Evolutionary conservation across 1,140 invertebrate genomes (phyloP), one percentile per base, ranked within the genome.

Genomic region (Bombus superbus): DNA sequence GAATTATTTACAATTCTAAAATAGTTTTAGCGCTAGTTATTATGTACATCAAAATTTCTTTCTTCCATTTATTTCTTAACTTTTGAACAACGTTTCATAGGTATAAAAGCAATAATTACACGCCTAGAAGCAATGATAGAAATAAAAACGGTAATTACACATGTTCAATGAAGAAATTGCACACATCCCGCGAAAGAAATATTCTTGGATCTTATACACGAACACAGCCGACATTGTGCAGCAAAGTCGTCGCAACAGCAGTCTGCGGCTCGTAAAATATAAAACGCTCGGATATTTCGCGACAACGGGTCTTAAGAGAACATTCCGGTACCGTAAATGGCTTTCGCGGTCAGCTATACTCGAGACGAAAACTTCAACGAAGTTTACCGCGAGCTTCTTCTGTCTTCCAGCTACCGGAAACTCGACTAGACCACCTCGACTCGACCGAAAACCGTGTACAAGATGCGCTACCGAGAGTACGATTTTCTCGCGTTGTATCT

Each of bases 311-410:
- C 78, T 76, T 62, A 40, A 64, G 79, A 75, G 66, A 79, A 78
- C 86, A 85, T 88, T 68, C 53, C 53, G 73, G 69, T 86, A 76
- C 59, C 75, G 81, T 86, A 76, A 89, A 73, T 88, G 71, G 79
- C 71, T 84, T 80, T 79, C 79, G 87, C 47, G 80, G 87, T 89
- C 79, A 85, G 83, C 76, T 75, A 88, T 89, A 73, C 83, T 32
- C 53, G 38, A 18, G 79, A 62, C 80, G 84, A 81, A 80, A 89
- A 76, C 84, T 73, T 86, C 44, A 13, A 38, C 10, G 11, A 89
- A 89, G 69, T 89, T 89, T 25, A 18, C 83, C 82, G 32, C 53
- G 18, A 88, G 85, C 77, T 89, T 88, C 62, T 81, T 79, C 32
- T 59, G 35, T 83, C 81, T 59, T 44, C 47, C 38, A 57, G 53